A percentile compares a stretch with the other conserved stretches of the same genome.
phyloP scores from a whole-genome alignment of 2,797 vertebrate species.

The Moxostoma hubbsi region DNA sequence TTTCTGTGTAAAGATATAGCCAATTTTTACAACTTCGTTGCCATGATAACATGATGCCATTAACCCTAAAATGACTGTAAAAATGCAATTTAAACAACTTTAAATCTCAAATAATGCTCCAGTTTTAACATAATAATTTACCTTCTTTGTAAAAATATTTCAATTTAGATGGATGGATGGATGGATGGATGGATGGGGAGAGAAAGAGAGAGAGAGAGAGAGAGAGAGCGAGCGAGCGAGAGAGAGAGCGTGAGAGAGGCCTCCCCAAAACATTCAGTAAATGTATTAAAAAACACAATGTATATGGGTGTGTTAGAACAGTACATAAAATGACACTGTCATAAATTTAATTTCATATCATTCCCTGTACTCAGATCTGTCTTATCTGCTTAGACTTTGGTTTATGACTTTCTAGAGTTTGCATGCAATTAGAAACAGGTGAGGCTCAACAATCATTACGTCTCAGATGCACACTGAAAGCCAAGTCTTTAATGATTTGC shows the following conservation, averaged over 20 bases:
- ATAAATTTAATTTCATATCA: not conserved
- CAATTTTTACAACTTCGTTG: too few species aligned
- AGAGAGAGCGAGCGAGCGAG: too few species aligned
- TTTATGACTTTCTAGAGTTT: slow-evolving; percentile 29
- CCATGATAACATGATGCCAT: too few species aligned
- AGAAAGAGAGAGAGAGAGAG: too few species aligned
- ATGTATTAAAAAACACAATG: too few species aligned
- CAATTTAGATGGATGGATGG: not conserved
- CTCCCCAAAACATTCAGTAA: too few species aligned
- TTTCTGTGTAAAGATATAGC: too few species aligned
- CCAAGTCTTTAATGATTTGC: not conserved
- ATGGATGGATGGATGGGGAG: too few species aligned
- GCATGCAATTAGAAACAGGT: not conserved
- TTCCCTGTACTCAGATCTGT: not conserved
- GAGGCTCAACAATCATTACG: not conserved
- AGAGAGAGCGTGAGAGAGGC: too few species aligned
- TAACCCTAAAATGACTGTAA: too few species aligned
- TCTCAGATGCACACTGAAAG: not conserved
- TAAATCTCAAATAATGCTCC: too few species aligned
- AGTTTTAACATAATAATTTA: not conserved
- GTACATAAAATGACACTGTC: not conserved
- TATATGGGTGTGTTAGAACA: not conserved
- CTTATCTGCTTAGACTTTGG: slow-evolving; percentile 50
- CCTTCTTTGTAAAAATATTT: not conserved
- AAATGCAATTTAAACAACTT: too few species aligned